phyloP scores from a whole-genome alignment of 2,888 invertebrate genomes.

The Melikaiella ostensackeni region DNA sequence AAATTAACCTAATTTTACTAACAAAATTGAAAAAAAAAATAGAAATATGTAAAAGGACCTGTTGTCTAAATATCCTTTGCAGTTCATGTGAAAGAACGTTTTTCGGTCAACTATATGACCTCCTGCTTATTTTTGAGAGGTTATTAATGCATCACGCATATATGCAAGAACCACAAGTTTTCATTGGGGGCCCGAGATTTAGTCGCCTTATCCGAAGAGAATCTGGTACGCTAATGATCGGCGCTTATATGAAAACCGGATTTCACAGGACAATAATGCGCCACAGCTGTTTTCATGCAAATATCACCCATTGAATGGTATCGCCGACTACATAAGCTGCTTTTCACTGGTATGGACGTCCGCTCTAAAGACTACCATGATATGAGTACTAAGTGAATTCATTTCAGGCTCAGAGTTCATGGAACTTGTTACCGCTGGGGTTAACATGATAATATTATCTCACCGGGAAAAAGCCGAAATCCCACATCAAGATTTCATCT shows the following conservation, averaged over 20 bases:
- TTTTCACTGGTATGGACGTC: conserved; percentile 35
- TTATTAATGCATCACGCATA: neutral
- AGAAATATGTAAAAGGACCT: too few relatives aligned
- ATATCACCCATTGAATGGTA: conserved; percentile 42
- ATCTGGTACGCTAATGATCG: conserved; percentile 56
- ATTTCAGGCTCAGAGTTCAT: conserved; percentile 37
- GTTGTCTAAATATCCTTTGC: too few relatives aligned
- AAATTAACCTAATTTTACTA: too few relatives aligned
- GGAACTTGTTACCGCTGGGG: conserved; percentile 25
- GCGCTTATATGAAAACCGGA: conserved; percentile 60
- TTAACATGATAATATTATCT: conserved; percentile 41
- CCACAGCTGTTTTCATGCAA: conserved; percentile 45
- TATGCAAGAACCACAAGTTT: neutral
- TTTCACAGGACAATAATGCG: conserved; percentile 57
- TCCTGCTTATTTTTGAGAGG: neutral
- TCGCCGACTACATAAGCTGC: conserved; percentile 37
- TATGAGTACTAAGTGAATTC: conserved; percentile 38
- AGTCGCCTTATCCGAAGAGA: conserved; percentile 19
- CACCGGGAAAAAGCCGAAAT: conserved; percentile 26
- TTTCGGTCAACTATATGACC: neutral
- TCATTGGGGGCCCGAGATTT: conserved; percentile 4
- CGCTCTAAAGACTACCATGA: conserved; percentile 18
- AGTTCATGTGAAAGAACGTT: neutral
- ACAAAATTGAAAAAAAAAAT: too few relatives aligned
- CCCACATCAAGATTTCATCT: conserved; percentile 14